Conservation (phyloP, 1,140 invertebrate genomes). For the Brachionus plicatilis region DNA sequence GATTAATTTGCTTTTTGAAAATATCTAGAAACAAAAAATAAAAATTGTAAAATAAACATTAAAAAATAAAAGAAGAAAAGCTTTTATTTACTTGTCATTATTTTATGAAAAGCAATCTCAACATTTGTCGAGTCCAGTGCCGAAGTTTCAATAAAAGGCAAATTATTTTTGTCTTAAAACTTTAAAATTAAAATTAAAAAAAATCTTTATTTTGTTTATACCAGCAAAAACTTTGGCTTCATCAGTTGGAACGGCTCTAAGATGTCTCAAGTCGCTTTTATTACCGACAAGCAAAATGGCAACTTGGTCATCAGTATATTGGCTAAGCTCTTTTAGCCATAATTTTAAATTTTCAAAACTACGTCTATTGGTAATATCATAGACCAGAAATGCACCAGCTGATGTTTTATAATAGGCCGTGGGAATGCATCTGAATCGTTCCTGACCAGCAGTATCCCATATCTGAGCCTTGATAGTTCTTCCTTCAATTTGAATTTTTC, state of each 20-base stretch:
- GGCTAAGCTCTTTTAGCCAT: constrained; percentile 97
- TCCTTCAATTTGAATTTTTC: constrained; percentile 70
- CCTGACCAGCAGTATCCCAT: constrained; percentile 87
- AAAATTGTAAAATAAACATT: too few relatives aligned
- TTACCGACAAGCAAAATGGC: constrained; percentile 89
- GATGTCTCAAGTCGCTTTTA: constrained; percentile 40
- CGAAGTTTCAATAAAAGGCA: constrained; percentile 98
- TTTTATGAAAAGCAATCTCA: constrained; percentile 99
- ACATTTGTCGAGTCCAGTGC: constrained; percentile 99
- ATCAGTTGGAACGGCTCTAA: constrained; percentile 33
- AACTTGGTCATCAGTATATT: constrained; percentile 93
- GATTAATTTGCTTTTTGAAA: not conserved
- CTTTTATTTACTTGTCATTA: constrained; percentile 63
- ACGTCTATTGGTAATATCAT: constrained; percentile 88
- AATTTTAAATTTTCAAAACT: constrained; percentile 97
- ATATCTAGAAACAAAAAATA: not conserved
- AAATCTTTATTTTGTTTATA: constrained; percentile 14
- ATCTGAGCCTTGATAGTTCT: constrained; percentile 99
- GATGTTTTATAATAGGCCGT: constrained; percentile 92
- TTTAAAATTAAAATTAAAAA: not conserved
- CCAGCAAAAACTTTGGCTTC: constrained; percentile 40
- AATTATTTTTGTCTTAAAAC: constrained; percentile 66
- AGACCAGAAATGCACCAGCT: constrained; percentile 80
- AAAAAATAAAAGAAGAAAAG: too few relatives aligned
- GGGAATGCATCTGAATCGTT: constrained; percentile 78